Conservation (phyloP, 2,797 vertebrate species). For the Ataeniobius toweri region DNA sequence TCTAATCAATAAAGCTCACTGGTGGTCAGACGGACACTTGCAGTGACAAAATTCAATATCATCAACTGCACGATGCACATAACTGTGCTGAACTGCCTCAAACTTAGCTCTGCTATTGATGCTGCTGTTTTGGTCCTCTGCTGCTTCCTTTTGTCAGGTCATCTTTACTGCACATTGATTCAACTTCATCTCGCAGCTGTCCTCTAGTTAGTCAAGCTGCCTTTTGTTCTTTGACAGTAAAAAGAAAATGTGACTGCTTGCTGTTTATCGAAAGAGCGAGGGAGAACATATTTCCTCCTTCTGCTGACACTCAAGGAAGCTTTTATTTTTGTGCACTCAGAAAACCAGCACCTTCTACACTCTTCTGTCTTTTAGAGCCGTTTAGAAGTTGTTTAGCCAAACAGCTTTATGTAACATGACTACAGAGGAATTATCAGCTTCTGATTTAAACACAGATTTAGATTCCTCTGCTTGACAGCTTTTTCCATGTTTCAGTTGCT, state of each 20-base stretch:
- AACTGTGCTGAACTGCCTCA: constrained; percentile 21
- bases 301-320: background rate
- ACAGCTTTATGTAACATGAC: background rate
- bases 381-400: background rate
- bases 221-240: constrained; percentile 21
- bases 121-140: constrained; percentile 1
- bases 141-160: constrained; percentile 20
- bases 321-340: background rate
- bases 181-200: constrained; percentile 19
- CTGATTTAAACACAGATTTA: background rate
- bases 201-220: background rate
- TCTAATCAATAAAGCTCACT: constrained; percentile 16
- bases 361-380: background rate
- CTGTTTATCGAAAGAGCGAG: constrained; percentile 7
- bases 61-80: constrained; percentile 7
- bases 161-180: constrained; percentile 20
- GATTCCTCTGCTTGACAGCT: background rate
- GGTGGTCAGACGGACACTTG: constrained; percentile 10
- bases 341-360: constrained; percentile 1
- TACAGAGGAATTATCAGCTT: background rate
- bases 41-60: constrained; percentile 19
- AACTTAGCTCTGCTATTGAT: constrained; percentile 2
- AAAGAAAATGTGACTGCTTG: constrained; percentile 18
- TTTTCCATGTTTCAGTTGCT: background rate
- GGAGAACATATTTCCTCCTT: constrained; percentile 11